These are phyloP conservation scores for Arctocebus calabarensis DNA, from an alignment of 2,797 vertebrate species.

Conservation along the genomic window DNA sequence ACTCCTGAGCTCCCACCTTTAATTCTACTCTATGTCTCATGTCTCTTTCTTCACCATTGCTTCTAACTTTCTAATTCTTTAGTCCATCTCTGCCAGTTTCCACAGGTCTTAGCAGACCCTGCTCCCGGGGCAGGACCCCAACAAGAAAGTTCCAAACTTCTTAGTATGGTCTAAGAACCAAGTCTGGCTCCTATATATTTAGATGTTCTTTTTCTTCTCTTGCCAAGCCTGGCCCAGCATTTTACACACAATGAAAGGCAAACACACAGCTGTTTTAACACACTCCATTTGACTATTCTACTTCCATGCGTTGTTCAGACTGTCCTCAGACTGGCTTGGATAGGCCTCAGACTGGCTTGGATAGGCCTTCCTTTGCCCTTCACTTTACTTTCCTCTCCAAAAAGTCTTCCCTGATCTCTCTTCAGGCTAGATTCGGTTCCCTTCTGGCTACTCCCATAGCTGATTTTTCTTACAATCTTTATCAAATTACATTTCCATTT, in stretches of 20 bases:
- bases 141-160: slow-evolving; percentile 21
- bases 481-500: slow-evolving; percentile 41
- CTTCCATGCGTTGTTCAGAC: not conserved
- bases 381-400: not conserved
- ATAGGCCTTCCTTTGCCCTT: not conserved
- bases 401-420: not conserved
- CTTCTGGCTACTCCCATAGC: not conserved
- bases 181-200: not conserved
- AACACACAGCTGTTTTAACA: slow-evolving; percentile 19
- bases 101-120: no score
- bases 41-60: no score
- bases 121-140: no score
- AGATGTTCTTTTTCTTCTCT: not conserved
- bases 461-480: not conserved
- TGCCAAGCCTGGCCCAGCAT: not conserved
- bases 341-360: not conserved
- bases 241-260: not conserved
- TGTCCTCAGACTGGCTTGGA: not conserved
- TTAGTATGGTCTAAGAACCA: not conserved
- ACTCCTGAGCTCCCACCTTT: no score
- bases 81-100: no score
- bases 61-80: no score
- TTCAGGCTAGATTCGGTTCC: not conserved
- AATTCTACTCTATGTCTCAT: no score
- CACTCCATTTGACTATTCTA: not conserved